Percentiles rank a stretch among this genome's conserved stretches.
Evolutionary conservation across 2,113 vertebrate species (phyloP).

Genomic region (Meleagris gallopavo): DNA sequence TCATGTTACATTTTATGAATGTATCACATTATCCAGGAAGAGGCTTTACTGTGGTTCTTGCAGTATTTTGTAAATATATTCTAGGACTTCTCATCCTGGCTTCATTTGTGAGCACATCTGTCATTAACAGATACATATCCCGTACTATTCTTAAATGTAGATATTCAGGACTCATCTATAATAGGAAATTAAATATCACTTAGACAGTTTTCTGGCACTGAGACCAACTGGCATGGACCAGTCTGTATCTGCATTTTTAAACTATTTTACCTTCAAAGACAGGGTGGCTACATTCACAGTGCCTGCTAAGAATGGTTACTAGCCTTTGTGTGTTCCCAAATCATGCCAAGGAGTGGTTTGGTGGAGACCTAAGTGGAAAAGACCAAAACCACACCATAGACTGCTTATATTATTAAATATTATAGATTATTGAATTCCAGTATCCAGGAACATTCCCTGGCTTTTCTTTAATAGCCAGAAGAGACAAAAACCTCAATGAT

Average conservation of each 20-base stretch:
- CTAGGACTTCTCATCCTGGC: background rate
- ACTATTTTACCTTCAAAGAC: background rate
- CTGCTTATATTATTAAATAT: background rate
- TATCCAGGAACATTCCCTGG: background rate
- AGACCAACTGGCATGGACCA: background rate
- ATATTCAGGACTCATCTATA: background rate
- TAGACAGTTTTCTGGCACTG: background rate
- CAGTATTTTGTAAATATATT: background rate
- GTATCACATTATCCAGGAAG: background rate
- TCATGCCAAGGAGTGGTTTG: background rate
- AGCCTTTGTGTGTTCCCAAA: background rate
- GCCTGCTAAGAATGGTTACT: background rate
- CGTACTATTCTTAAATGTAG: background rate
- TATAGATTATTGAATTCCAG: background rate
- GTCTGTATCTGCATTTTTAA: background rate
- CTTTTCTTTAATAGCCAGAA: background rate
- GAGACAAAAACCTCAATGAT: background rate
- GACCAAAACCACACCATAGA: background rate
- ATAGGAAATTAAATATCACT: background rate
- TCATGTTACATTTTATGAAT: background rate
- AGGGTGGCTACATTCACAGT: background rate
- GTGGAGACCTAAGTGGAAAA: background rate
- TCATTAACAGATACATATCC: background rate
- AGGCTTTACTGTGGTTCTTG: background rate
- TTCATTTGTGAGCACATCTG: background rate